Percentiles rank a stretch among this genome's conserved stretches.
Conservation (phyloP, 37 sponge, comb jelly and placozoan species). For the Diacarnus erythraeanus region DNA sequence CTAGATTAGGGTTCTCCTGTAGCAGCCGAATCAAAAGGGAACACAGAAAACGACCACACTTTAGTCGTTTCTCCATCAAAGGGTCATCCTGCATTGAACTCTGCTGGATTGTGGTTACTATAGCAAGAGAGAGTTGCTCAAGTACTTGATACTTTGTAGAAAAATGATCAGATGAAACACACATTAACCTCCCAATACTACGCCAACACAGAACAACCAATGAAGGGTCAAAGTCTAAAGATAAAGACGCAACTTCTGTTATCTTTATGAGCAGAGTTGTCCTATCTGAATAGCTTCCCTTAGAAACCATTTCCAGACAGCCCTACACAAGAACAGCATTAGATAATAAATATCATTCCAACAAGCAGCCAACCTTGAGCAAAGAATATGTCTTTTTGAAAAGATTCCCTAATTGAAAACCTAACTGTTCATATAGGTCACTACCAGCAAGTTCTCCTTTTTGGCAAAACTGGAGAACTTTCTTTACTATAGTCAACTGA, state of each 20-base stretch:
- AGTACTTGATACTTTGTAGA: neutral
- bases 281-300: neutral
- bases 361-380: slow-evolving; percentile 3
- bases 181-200: slow-evolving; percentile 28
- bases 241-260: neutral
- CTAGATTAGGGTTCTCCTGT: neutral
- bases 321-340: neutral
- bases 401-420: neutral
- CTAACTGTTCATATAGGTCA: slow-evolving; percentile 5
- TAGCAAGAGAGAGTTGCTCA: slow-evolving; percentile 29
- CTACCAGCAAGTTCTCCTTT: slow-evolving; percentile 10
- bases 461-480: neutral
- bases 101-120: slow-evolving; percentile 16
- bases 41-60: slow-evolving; percentile 41
- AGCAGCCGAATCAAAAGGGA: slow-evolving; percentile 37
- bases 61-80: slow-evolving; percentile 23
- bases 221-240: slow-evolving; percentile 53
- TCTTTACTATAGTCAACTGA: neutral
- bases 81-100: slow-evolving; percentile 7
- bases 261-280: neutral
- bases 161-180: neutral
- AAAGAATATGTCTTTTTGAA: slow-evolving; percentile 32
- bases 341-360: neutral
- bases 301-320: neutral
- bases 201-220: slow-evolving; percentile 30